Evolutionary conservation across 2,888 invertebrate species (phyloP).

Genomic region (Thumatha senex): DNA sequence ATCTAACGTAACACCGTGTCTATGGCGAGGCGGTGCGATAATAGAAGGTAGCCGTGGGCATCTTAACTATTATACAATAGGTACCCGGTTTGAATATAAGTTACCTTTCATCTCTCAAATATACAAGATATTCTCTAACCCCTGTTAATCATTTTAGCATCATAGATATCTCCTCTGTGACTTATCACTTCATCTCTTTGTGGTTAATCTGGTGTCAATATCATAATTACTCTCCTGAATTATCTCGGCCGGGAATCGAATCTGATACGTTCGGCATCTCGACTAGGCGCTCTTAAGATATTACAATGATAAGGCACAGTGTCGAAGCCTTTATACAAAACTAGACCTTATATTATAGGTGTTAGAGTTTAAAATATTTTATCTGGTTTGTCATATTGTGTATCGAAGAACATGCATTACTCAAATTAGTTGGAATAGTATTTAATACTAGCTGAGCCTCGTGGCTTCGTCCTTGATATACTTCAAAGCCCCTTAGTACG

Average conservation of each 20-base stretch:
- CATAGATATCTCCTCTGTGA: not conserved
- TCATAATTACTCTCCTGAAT: conserved; percentile 2
- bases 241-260: not conserved
- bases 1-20: too few relatives aligned
- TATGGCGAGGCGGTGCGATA: too few relatives aligned
- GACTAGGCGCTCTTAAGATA: conserved; percentile 2
- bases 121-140: not conserved
- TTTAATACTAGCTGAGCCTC: too few relatives aligned
- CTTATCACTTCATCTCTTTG: not conserved
- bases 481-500: too few relatives aligned
- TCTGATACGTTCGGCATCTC: not conserved
- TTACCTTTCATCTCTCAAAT: not conserved
- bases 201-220: not conserved
- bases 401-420: too few relatives aligned
- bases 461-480: too few relatives aligned
- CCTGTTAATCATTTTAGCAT: not conserved
- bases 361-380: not conserved
- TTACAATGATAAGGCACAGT: conserved; percentile 6
- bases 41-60: too few relatives aligned
- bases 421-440: too few relatives aligned
- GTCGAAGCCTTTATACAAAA: not conserved
- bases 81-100: not conserved
- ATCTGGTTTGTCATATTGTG: not conserved
- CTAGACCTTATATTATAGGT: not conserved
- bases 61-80: too few relatives aligned